Evolutionary conservation across 2,113 vertebrate genomes (phyloP).

Genomic region (Scolopax mira): DNA sequence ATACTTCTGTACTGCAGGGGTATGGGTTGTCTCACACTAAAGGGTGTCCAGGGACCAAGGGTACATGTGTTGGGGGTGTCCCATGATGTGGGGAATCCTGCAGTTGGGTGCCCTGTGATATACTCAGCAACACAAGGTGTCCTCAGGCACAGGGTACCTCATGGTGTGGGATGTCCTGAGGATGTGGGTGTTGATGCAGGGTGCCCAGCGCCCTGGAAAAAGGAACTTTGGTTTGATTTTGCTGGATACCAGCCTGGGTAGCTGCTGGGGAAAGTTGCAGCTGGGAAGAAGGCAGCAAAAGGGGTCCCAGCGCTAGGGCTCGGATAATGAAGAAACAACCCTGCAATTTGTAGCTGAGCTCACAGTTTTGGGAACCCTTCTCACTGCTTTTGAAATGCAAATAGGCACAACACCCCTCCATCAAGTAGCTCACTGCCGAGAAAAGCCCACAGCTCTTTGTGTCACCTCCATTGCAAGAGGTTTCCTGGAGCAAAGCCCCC

Average conservation of each 20-base stretch:
- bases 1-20: not conserved
- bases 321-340: not conserved
- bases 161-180: not conserved
- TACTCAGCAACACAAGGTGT: not conserved
- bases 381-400: not conserved
- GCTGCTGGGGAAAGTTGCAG: not conserved
- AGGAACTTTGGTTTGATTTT: not conserved
- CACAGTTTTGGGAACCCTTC: not conserved
- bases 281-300: not conserved
- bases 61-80: not conserved
- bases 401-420: not conserved
- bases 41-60: not conserved
- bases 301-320: not conserved
- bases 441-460: not conserved
- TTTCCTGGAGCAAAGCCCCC: not conserved
- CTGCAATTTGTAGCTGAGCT: not conserved
- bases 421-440: not conserved
- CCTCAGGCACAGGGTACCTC: not conserved
- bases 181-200: not conserved
- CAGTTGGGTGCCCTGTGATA: not conserved
- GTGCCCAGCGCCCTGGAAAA: not conserved
- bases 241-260: not conserved
- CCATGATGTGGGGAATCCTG: not conserved
- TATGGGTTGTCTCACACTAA: not conserved
- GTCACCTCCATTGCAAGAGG: not conserved